Base-by-base conservation (phyloP, 2,888 invertebrate genomes). In the Perizoma flavofasciatum region DNA sequence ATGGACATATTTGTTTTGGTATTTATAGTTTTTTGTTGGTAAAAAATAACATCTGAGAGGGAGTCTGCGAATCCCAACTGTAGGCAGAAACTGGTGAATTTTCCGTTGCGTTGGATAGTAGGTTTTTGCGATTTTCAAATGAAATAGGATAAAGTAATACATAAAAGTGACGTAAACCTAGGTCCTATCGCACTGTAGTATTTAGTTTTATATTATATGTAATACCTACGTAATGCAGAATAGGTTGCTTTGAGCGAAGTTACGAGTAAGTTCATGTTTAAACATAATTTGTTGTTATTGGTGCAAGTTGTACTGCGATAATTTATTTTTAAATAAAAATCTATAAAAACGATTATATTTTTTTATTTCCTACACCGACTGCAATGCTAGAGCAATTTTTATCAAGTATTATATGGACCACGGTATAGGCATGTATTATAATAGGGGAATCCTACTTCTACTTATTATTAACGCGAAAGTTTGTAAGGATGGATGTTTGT, bases 251-350 rank as follows among this genome's bases (percentile, higher is more conserved):
- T 82, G 86, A 85, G 86, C 86, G 82, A 83, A 77, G 83, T 86
- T 86, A 79, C 73, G 82, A 22, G 83, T 86, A 89, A 87, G 86
- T 82, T 81, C 84, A 88, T 89, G 85, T 88, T 86, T 81, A 83
- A 88, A 90, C 87, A 88, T 88, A 89, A 91, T 91, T 88, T 89
- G 90, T 92, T 91, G 90, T 92, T 91, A 91, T 88, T 86, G 89
- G 88, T 91, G 89, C 90, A 88, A 91, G 84, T 88, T 89, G 89
- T 89, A 88, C 86, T 88, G 85, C 83, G 75, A 90, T 91, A 90
- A 91, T 92, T 91, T 92, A 92, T 92, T 92, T 91, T 92, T 91
- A 87, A 92, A 91, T 90, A 90, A 91, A 91, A 90, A 66, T 78
- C 72, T 77, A 68, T 48, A 80, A 88, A 85, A 84, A 65, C 66